phyloP scores from a whole-genome alignment of 2,888 invertebrate genomes.

The Abscondita cerata region DNA sequence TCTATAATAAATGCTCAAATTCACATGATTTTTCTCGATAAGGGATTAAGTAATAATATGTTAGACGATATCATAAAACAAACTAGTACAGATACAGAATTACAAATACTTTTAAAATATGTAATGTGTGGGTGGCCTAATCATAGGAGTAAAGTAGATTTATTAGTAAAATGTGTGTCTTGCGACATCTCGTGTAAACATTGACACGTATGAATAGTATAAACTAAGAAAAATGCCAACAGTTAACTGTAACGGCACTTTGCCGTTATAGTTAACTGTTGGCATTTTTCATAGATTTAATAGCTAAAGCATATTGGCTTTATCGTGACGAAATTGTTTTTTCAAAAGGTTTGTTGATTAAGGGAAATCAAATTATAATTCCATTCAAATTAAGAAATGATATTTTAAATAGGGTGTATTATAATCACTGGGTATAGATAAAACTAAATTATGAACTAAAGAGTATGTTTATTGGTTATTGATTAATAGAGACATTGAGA shows the following conservation, averaged over 20 bases:
- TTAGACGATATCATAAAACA: not conserved
- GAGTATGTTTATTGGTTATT: conserved; percentile 41
- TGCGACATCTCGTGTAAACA: too few relatives aligned
- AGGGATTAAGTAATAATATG: not conserved
- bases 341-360: not conserved
- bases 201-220: too few relatives aligned
- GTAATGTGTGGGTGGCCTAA: not conserved
- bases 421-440: not conserved
- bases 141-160: not conserved
- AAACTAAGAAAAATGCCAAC: too few relatives aligned
- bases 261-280: too few relatives aligned
- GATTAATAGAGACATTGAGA: conserved; percentile 38
- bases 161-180: too few relatives aligned
- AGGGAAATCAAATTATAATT: not conserved
- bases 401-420: not conserved
- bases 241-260: too few relatives aligned
- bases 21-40: not conserved
- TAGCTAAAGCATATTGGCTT: not conserved
- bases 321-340: not conserved
- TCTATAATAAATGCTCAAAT: not conserved
- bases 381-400: not conserved
- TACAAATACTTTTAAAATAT: not conserved
- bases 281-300: too few relatives aligned
- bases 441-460: not conserved
- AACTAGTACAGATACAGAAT: not conserved